Evolutionary conservation across 1,140 invertebrate species (phyloP), one percentile per base, ranked within the genome.

Genomic region (Solenopsis fugax): DNA sequence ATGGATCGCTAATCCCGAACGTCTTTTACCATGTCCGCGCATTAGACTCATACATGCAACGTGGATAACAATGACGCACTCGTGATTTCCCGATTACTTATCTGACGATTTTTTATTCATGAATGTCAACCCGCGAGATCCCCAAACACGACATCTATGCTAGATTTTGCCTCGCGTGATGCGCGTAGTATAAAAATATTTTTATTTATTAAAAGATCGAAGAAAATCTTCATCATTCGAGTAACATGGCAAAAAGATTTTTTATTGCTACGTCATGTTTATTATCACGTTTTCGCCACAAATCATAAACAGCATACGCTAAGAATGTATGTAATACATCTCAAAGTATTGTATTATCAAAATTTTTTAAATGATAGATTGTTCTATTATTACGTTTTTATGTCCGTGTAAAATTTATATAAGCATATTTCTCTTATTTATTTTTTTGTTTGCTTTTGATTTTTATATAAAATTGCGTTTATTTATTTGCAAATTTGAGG

Each of bases 1-100:
- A 50, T 62, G 18, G 21, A 60, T 75, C 24, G 48, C 18, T 10
- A 60, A 82, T 34, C 50, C 18, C 10, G 10, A 58, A 12, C 48
- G 5, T 54, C 10, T 58, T 77, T 77, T 60, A 45, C 58, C 0
- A 29, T 18, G 21, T 12, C 52, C 54, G 34, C 9, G 29, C 18
- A 24, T 89, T 87, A 72, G 87, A 89, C 45, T 87, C 78, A 88
- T 64, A 88, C 84, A 75, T 64, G 88, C 84, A 75, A 82, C 77
- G 84, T 82, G 80, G 72, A 87, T 77, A 75, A 81, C 65, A 89
- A 89, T 92, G 92, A 93, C 91, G 87, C 90, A 91, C 73, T 86
- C 76, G 37, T 77, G 58, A 88, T 45, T 93, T 91, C 88, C 87
- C 87, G 89, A 84, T 92, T 90, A 87, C 87, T 93, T 93, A 93